These are phyloP conservation scores for Panulirus ornatus DNA, from an alignment of 1,140 invertebrate genomes.

Conservation along the genomic window DNA sequence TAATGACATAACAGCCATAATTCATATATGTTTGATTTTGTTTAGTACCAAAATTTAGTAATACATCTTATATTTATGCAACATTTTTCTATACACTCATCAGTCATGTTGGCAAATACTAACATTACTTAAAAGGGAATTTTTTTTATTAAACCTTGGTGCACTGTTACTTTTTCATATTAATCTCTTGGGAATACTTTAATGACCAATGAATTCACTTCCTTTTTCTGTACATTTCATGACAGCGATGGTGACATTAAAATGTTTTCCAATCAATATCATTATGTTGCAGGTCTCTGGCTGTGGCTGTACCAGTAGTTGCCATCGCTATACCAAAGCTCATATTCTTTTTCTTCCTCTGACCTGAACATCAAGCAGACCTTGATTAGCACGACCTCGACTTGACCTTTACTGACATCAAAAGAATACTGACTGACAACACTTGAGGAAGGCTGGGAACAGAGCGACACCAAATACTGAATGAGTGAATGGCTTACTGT, in stretches of 20 bases:
- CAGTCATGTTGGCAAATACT: too few species aligned
- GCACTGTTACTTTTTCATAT: too few species aligned
- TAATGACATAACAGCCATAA: too few species aligned
- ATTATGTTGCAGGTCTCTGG: constrained; percentile 38
- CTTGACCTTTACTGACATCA: background rate
- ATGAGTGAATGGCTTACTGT: background rate
- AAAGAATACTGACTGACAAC: background rate
- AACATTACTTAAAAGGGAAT: too few species aligned
- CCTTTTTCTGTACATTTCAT: background rate
- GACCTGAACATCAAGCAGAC: constrained; percentile 12
- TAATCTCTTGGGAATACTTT: background rate
- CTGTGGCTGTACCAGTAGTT: constrained; percentile 44
- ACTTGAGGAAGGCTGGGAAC: background rate
- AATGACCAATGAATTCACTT: background rate
- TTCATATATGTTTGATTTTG: too few species aligned
- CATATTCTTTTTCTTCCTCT: constrained; percentile 46
- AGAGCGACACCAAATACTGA: background rate
- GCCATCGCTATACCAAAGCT: constrained; percentile 48
- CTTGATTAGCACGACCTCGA: background rate
- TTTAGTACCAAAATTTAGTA: too few species aligned
- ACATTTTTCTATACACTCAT: too few species aligned
- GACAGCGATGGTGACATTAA: background rate
- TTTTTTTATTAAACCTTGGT: too few species aligned
- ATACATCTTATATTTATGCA: too few species aligned
- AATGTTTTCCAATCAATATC: background rate